Evolutionary conservation across 2,888 invertebrate genomes (phyloP).

Genomic region (Augiades crinisus): DNA sequence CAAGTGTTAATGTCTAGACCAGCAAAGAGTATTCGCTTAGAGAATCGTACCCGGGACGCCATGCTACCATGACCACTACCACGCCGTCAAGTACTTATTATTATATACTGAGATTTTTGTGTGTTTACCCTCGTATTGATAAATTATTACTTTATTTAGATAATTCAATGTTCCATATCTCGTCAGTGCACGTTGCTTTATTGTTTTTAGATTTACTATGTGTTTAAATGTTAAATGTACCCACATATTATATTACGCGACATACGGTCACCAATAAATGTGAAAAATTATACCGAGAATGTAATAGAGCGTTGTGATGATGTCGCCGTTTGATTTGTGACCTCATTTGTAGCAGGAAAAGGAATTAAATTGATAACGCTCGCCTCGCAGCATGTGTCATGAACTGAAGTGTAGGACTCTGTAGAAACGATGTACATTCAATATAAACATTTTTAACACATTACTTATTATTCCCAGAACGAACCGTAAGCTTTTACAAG

Average conservation of each 20-base stretch:
- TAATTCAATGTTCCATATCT: background rate
- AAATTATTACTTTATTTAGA: background rate
- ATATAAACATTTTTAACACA: background rate
- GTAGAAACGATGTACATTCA: background rate
- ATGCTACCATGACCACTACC: no score
- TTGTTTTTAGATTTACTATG: background rate
- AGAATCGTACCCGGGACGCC: no score
- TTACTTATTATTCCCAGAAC: no score
- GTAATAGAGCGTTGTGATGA: conserved; percentile 39
- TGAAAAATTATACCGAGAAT: background rate
- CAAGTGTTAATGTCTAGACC: no score
- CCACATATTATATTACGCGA: no score
- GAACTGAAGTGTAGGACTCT: conserved; percentile 12
- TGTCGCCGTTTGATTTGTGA: conserved; percentile 64
- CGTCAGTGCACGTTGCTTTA: background rate
- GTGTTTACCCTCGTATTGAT: no score
- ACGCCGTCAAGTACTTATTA: no score
- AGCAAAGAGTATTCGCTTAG: no score
- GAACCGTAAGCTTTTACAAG: no score
- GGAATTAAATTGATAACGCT: conserved; percentile 73
- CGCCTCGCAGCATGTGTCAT: conserved; percentile 36
- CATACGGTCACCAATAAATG: background rate
- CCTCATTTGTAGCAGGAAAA: conserved; percentile 77
- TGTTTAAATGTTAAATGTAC: background rate
- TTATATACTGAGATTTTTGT: no score